Conservation (phyloP, 2,797 vertebrate species). For the Limnodromus scolopaceus region DNA sequence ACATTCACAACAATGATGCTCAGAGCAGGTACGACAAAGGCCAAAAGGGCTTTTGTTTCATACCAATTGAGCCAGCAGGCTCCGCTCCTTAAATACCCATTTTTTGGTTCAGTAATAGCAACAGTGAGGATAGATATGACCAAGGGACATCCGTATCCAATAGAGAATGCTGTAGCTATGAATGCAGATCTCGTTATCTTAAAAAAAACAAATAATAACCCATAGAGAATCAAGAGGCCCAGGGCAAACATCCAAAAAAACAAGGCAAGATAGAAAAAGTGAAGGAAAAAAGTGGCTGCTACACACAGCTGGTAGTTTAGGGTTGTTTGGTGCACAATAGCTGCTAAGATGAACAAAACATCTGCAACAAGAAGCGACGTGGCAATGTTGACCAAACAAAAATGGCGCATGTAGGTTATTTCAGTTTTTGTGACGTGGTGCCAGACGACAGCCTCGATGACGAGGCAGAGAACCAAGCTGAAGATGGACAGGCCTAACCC, state of each 20-base stretch:
- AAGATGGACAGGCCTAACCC: slow-evolving; percentile 75
- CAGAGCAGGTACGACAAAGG: slow-evolving; percentile 73
- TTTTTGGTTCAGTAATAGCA: slow-evolving; percentile 65
- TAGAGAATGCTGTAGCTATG: slow-evolving; percentile 61
- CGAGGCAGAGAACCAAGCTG: slow-evolving; percentile 72
- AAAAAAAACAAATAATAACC: slow-evolving; percentile 74
- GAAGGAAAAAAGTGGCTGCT: slow-evolving; percentile 74
- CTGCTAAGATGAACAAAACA: slow-evolving; percentile 71
- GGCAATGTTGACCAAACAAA: slow-evolving; percentile 79
- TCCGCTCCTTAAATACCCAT: slow-evolving; percentile 48
- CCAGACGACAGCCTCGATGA: slow-evolving; percentile 74
- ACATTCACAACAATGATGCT: slow-evolving; percentile 76
- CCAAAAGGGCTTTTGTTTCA: slow-evolving; percentile 68
- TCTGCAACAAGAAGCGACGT: slow-evolving; percentile 69
- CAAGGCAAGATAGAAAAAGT: slow-evolving; percentile 78
- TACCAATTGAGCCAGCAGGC: slow-evolving; percentile 80
- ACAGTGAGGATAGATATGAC: slow-evolving; percentile 74
- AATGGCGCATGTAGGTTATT: slow-evolving; percentile 77
- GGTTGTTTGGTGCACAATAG: background rate
- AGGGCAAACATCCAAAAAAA: slow-evolving; percentile 83
- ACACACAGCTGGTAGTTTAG: slow-evolving; percentile 60
- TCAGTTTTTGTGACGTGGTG: slow-evolving; percentile 70
- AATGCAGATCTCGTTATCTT: slow-evolving; percentile 70
- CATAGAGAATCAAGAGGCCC: slow-evolving; percentile 78
- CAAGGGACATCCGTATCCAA: slow-evolving; percentile 79